These are phyloP conservation scores for Ephydatia muelleri DNA, from an alignment of 37 sponge, comb jelly and placozoan genomes.

Conservation along the genomic window DNA sequence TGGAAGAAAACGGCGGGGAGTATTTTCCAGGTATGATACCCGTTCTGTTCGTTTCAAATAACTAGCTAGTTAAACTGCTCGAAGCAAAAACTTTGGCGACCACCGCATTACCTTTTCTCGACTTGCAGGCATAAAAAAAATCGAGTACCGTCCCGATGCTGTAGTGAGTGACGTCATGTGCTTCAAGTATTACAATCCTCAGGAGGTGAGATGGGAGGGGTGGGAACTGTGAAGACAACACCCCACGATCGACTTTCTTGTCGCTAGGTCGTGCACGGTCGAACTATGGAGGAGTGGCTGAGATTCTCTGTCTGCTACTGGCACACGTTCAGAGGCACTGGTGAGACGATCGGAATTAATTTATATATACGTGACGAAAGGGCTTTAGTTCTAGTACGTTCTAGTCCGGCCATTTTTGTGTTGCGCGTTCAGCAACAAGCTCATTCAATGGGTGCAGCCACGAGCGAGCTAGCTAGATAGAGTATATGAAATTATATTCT, in stretches of 20 bases:
- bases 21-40: conserved; percentile 64
- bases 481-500: too few species aligned
- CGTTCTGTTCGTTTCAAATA: neutral
- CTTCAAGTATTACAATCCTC: conserved; percentile 65
- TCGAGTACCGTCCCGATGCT: conserved; percentile 57
- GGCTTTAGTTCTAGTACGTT: too few species aligned
- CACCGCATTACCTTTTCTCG: too few species aligned
- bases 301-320: conserved; percentile 80
- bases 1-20: conserved; percentile 11
- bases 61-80: neutral
- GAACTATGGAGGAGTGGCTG: conserved; percentile 75
- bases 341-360: conserved; percentile 16
- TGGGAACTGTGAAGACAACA: neutral
- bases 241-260: neutral
- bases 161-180: conserved; percentile 32
- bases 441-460: too few species aligned
- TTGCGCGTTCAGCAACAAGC: too few species aligned
- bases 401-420: too few species aligned
- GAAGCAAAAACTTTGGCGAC: neutral
- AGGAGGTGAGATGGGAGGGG: conserved; percentile 16
- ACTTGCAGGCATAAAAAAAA: conserved; percentile 34
- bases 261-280: conserved; percentile 43
- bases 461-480: too few species aligned
- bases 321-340: conserved; percentile 81
- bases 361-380: too few species aligned